These are phyloP conservation scores for Sitta europaea DNA, from an alignment of 2,113 vertebrate species.

Conservation along the genomic window DNA sequence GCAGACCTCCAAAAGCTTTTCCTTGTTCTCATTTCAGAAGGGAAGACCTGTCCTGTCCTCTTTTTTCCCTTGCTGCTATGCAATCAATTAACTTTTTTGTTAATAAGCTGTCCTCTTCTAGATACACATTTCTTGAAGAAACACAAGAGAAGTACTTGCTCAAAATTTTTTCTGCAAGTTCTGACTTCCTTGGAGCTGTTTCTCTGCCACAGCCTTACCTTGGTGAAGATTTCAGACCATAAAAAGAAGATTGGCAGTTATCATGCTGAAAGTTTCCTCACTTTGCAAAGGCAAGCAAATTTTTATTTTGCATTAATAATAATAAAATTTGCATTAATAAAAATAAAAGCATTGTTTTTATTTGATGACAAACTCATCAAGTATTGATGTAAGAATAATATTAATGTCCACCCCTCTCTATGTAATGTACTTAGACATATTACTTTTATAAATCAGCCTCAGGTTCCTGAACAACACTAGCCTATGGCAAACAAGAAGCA, in stretches of 20 bases:
- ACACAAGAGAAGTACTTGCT: neutral
- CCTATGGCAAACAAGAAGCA: neutral
- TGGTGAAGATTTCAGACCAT: too few species aligned
- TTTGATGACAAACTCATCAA: neutral
- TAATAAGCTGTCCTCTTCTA: neutral
- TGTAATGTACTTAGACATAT: accelerated
- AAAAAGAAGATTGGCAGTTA: neutral
- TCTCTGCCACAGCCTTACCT: neutral
- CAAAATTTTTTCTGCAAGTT: neutral
- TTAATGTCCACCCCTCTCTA: neutral
- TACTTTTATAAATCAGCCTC: neutral
- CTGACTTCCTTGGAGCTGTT: neutral
- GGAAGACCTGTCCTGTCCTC: neutral
- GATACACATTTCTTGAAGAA: neutral
- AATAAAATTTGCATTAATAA: too few species aligned
- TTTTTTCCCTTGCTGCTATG: neutral
- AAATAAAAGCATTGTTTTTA: neutral
- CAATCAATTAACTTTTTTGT: neutral
- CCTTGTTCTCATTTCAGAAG: neutral
- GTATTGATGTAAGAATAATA: neutral
- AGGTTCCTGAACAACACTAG: neutral
- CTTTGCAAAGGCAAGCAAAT: neutral
- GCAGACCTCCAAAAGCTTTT: neutral
- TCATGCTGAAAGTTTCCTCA: neutral
- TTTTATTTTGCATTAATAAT: too few species aligned